Evolutionary conservation across 2,797 vertebrate species (phyloP).

Genomic region (Oophaga sylvatica): DNA sequence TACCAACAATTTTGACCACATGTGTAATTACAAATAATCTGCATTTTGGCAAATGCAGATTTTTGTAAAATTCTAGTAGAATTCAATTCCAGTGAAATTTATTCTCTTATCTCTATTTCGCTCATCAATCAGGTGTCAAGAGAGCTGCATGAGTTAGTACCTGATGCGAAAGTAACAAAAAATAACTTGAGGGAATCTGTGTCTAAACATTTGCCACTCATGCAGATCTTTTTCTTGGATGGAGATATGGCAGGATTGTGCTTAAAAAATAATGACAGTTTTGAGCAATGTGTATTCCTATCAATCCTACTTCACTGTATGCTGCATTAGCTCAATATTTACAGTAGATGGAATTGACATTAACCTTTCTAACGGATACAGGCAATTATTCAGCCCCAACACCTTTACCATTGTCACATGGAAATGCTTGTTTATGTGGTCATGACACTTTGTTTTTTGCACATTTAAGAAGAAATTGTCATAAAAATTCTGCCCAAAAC

Average conservation of each 20-base stretch:
- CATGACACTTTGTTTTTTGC: too few species aligned
- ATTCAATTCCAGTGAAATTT: too few species aligned
- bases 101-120: too few species aligned
- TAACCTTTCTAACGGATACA: constrained; percentile 17
- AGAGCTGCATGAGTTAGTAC: not conserved
- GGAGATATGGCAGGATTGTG: constrained; percentile 27
- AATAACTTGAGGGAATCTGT: constrained; percentile 13
- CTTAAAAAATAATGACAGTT: constrained; percentile 41
- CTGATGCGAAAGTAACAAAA: constrained; percentile 9
- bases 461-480: not conserved
- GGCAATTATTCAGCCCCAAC: constrained; percentile 36
- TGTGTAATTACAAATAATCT: too few species aligned
- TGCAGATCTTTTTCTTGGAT: constrained; percentile 30
- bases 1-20: too few species aligned
- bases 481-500: not conserved
- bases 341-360: not conserved
- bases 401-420: not conserved
- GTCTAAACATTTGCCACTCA: constrained; percentile 25
- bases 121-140: constrained; percentile 21
- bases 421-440: constrained; percentile 7
- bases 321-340: not conserved
- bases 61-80: too few species aligned
- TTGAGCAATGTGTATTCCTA: constrained; percentile 24
- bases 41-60: too few species aligned
- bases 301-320: not conserved